These are phyloP conservation scores for Clitarchus hookeri DNA, from an alignment of 2,888 invertebrate genomes.

Conservation along the genomic window DNA sequence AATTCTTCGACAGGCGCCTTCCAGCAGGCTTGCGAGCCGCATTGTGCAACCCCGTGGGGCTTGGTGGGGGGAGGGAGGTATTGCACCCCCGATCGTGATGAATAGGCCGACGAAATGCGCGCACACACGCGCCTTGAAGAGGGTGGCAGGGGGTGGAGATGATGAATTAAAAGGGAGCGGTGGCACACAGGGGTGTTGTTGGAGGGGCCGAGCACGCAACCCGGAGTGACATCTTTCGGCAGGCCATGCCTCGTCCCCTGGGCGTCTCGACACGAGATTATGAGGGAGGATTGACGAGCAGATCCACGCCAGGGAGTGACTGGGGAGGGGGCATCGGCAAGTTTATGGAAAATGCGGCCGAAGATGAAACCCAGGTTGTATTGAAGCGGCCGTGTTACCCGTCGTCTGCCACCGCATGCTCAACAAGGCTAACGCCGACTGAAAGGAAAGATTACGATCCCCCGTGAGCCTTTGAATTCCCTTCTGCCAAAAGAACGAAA, in stretches of 20 bases:
- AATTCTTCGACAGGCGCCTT: background rate
- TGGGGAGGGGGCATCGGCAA: background rate
- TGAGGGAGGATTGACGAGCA: background rate
- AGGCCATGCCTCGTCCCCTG: background rate
- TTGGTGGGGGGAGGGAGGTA: background rate
- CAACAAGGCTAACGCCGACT: background rate
- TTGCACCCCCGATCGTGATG: background rate
- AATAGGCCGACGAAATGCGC: conserved; percentile 14
- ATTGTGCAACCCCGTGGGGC: background rate
- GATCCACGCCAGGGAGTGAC: background rate
- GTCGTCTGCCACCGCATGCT: background rate
- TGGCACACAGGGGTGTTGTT: background rate
- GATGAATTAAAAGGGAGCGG: background rate
- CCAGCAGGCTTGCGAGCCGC: background rate
- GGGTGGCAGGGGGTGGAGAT: background rate
- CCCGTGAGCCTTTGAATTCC: no score
- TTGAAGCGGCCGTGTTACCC: background rate
- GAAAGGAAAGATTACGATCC: background rate
- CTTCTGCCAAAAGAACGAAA: no score
- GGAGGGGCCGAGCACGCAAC: background rate
- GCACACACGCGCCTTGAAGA: background rate
- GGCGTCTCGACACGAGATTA: conserved; percentile 14
- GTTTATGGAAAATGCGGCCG: background rate
- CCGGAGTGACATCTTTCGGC: background rate
- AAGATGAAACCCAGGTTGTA: background rate